Evolutionary conservation across 2,113 vertebrate species (phyloP), one percentile per base, ranked within the genome.

Genomic region (Coryphaenoides rupestris): DNA sequence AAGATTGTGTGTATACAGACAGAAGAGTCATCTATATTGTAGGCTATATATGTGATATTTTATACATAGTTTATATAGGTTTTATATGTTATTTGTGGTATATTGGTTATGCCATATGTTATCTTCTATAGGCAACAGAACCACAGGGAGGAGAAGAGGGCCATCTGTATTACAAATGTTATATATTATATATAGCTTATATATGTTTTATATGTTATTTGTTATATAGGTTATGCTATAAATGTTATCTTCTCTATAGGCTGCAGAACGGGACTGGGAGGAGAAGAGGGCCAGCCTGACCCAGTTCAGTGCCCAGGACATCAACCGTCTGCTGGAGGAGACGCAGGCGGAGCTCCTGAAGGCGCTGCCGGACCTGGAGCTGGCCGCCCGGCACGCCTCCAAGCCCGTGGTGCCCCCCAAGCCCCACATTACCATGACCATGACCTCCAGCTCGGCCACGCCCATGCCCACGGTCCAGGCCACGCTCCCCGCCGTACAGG

Each of bases 331-430:
- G 2, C 88, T 98, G 89, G 96, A 98, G 53, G 95, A 98, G 90
- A 99, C 96, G 0, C 96, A 99, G 77, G 96, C 95, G 0, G 95
- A 99, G 87, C 90, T 99, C 12, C 95, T 99, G 91, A 99, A 99
- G 84, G 96, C 96, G 84, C 97, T 99, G 67, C 96, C 96, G 0
- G 96, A 99, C 87, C 89, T 99, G 63, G 96, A 98, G 65, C 98
- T 96, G 5, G 95, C 94, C 0, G 93, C 94, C 88, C 95, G 93
- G 86, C 93, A 94, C 83, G 93, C 93, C 72, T 86, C 81, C 81
- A 92, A 90, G 60, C 68, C 80, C 0, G 82, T 86, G 0, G 87
- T 88, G 46, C 88, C 89, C 19, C 88, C 90, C 4, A 90, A 89
- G 72, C 87, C 88, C 13, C 89, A 89, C 47, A 82, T 89, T 60